Base-by-base conservation (phyloP, 2,797 vertebrate genomes). In the Phaenicophaeus curvirostris region DNA sequence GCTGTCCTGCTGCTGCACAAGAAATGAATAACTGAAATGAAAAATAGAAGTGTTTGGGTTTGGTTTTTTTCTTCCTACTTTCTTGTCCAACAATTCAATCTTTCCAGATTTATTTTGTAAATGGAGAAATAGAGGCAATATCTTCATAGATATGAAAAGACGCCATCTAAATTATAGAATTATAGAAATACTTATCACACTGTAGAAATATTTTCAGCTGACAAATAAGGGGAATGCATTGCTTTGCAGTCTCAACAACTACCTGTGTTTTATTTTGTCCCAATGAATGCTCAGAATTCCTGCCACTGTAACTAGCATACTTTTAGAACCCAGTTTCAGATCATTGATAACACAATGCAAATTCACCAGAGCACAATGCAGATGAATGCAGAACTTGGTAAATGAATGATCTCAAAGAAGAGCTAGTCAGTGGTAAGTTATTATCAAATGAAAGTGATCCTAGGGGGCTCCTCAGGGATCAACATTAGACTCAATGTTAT, bases 361-460 rank as follows among this genome's bases (percentile, higher is more conserved):
- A 90, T 92, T 93, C 77, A 79, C 55, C 57, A 82, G 50, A 90
- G 41, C 41, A 35, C 37, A 73, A 61, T 67, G 62, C 62, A 95
- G 71, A 76, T 63, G 58, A 91, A 75, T 44, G 35, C 13, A 5
- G 67, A 94, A 92, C 44, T 91, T 91, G 28, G 72, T 92, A 86
- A 90, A 84, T 23, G 35, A 90, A 79, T 86, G 6, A 51, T 89
- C 41, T 90, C 77, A 89, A 82, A 90, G 93, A 93, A 69, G 39
- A 80, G 73, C 82, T 90, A 78, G 59, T 73, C 54, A 66, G 50
- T 89, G 71, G 84, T 93, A 94, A 96, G 94, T 95, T 92, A 83
- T 83, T 71, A 25, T 71, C 71, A 94, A 87, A 93, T 77, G 27
- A 39, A 87, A 73, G 48, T 59, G n/a, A 85, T 92, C 50, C 57